Evolutionary conservation across 2,888 invertebrate genomes (phyloP).

Genomic region (Tipula vernalis): DNA sequence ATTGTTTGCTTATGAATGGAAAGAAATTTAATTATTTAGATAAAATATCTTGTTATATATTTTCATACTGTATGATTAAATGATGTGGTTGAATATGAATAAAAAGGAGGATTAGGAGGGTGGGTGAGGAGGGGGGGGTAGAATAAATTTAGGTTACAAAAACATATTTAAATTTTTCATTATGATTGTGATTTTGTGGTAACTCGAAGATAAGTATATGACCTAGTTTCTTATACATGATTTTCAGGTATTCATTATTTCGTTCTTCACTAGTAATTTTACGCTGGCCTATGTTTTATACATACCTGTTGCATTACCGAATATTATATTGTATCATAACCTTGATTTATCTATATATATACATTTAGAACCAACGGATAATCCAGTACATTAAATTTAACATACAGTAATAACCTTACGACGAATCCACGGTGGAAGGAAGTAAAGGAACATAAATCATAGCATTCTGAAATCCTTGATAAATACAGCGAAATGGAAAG

Average conservation of each 20-base stretch:
- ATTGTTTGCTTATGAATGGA: background rate
- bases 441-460: background rate
- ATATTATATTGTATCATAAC: no score
- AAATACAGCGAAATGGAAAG: background rate
- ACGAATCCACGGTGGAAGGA: background rate
- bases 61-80: background rate
- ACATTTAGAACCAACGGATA: no score
- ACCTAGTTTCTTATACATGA: no score
- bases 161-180: background rate
- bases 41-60: background rate
- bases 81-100: background rate
- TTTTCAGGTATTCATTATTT: background rate
- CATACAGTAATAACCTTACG: background rate
- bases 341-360: no score
- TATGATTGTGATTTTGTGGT: background rate
- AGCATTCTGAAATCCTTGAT: background rate
- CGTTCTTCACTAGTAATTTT: background rate
- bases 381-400: background rate
- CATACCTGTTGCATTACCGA: no score
- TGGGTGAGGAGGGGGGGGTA: background rate
- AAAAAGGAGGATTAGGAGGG: background rate
- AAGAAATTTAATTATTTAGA: background rate
- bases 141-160: background rate
- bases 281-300: no score
- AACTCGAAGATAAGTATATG: background rate